Percentiles rank a stretch among this genome's conserved stretches.
Conservation (phyloP, 2,888 invertebrate genomes). For the Callyntrura guangdongensis region DNA sequence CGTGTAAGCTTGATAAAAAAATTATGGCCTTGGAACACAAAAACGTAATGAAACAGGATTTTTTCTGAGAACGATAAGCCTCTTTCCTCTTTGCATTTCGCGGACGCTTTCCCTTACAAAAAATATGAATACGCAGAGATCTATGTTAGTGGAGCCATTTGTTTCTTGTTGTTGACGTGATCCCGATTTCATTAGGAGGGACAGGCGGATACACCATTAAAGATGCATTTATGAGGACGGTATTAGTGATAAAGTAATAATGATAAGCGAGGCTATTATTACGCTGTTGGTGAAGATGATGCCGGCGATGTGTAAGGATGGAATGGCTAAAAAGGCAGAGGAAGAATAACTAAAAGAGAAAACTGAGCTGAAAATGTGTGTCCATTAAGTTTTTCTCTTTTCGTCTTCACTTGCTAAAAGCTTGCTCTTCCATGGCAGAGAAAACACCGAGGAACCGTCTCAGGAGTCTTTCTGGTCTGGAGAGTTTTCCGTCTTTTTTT, state of each 20-base stretch:
- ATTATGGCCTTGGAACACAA: too few relatives aligned
- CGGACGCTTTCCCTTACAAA: too few relatives aligned
- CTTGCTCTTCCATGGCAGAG: background rate
- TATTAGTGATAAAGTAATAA: constrained; percentile 9
- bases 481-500: background rate
- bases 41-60: too few relatives aligned
- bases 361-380: constrained; percentile 17
- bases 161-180: background rate
- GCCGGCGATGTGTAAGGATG: background rate
- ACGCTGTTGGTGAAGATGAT: background rate
- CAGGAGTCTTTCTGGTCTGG: background rate
- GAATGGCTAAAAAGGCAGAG: background rate
- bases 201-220: constrained; percentile 23
- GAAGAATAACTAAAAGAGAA: background rate
- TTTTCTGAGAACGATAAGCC: too few relatives aligned
- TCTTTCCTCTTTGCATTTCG: too few relatives aligned
- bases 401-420: constrained; percentile 16
- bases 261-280: background rate
- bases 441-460: background rate
- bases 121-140: too few relatives aligned
- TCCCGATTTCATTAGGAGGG: constrained; percentile 32
- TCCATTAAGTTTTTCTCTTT: constrained; percentile 28
- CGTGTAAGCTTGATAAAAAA: too few relatives aligned
- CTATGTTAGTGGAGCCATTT: too few relatives aligned
- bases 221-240: constrained; percentile 22